Evolutionary conservation across 2,113 vertebrate genomes (phyloP).

Genomic region (Megaleporinus macrocephalus): DNA sequence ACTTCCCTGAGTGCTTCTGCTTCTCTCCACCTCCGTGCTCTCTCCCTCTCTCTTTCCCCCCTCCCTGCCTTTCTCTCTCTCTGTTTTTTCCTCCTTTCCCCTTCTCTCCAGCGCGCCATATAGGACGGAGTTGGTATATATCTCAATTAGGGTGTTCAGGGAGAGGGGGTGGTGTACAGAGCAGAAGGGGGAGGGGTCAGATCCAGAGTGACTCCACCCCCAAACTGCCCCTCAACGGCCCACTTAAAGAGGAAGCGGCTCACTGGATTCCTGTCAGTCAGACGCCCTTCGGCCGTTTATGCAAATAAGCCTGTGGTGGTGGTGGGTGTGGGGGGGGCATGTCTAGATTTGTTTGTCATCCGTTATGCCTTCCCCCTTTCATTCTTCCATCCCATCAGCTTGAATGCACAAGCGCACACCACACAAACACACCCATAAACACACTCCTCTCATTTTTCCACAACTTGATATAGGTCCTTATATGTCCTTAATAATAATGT

Average conservation of each 20-base stretch:
- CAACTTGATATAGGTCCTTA: background rate
- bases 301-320: constrained; percentile 51
- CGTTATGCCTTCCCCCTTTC: constrained; percentile 59
- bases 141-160: constrained; percentile 59
- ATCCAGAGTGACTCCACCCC: constrained; percentile 47
- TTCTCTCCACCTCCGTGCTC: constrained; percentile 21
- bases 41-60: background rate
- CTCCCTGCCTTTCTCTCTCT: constrained; percentile 32
- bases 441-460: background rate
- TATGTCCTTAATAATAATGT: too few species aligned
- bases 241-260: constrained; percentile 58
- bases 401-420: constrained; percentile 14
- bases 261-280: constrained; percentile 51
- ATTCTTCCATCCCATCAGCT: constrained; percentile 41
- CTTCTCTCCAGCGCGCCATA: constrained; percentile 52
- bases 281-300: constrained; percentile 60
- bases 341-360: constrained; percentile 66
- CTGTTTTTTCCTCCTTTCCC: constrained; percentile 11
- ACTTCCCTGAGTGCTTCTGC: constrained; percentile 57
- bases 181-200: constrained; percentile 37
- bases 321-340: constrained; percentile 45
- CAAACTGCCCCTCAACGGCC: constrained; percentile 43
- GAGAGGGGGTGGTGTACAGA: constrained; percentile 25
- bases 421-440: constrained; percentile 15
- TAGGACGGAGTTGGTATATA: constrained; percentile 56